Base-by-base conservation (phyloP, 2,797 vertebrate genomes). In the Sebastiscus albofasciatus region DNA sequence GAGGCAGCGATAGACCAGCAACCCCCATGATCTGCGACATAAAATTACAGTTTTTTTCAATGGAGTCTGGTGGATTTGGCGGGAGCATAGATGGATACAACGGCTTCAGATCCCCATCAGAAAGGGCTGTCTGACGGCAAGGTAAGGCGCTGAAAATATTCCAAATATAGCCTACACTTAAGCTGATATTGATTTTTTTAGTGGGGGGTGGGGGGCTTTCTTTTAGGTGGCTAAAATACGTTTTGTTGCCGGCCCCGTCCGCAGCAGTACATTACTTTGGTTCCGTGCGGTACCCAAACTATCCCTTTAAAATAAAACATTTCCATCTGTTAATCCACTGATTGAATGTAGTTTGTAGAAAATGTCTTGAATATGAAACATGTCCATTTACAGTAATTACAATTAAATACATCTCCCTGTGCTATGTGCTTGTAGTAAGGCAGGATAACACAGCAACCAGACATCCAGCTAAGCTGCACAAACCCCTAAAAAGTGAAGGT, bases 401-500 rank as follows among this genome's bases (percentile, higher is more conserved):
- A 65, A 59, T 34, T 20, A 61, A 69, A 69, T 26, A 22, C 12
- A 33, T 42, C 33, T 67, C 14, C 11, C 42, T 70, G 16, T 12
- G 29, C n/a, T 64, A 24, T 70, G n/a, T 12, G 29, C 18, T 64
- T 54, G 24, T 10, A 33, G 11, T 59, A n/a, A 55, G 4, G 49
- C 34, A 42, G 14, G 29, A 59, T n/a, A 65, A 61, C 20, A 46
- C 29, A 75, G 8, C 12, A 58, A 76, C 36, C 31, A 80, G 42
- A 54, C 26, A 72, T 22, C 29, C 0, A n/a, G 67, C 9, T 71
- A 58, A 66, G 27, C 29, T 33, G 55, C 61, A 72, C 52, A 42
- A 74, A 22, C 42, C 42, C 39, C 39, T 65, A 46, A 67, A 67
- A 83, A 73, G 46, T 70, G 9, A 27, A 72, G 72, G 73, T 58